A percentile compares a stretch with the other conserved stretches of the same genome.
phyloP scores from a whole-genome alignment of 2,113 vertebrate species.

The Scolopax mira region DNA sequence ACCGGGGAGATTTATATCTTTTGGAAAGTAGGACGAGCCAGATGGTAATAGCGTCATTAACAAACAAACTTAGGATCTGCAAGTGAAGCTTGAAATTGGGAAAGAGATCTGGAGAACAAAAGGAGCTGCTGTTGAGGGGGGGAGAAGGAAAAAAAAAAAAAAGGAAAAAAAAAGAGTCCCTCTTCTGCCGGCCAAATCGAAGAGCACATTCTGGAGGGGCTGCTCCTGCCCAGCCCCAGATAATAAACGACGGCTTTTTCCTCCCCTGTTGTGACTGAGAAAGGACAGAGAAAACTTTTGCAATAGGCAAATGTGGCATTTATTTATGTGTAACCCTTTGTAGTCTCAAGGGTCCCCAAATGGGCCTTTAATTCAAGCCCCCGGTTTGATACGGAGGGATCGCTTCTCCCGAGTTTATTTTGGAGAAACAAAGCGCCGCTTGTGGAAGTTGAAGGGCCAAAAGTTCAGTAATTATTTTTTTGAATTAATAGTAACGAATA shows the following conservation, averaged over 20 bases:
- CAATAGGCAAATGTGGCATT: slow-evolving; percentile 76
- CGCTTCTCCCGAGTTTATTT: slow-evolving; percentile 66
- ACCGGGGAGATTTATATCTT: slow-evolving; percentile 83
- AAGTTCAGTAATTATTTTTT: slow-evolving; percentile 69
- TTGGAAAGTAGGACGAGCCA: slow-evolving; percentile 89
- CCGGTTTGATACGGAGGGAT: slow-evolving; percentile 48
- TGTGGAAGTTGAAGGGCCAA: slow-evolving; percentile 60
- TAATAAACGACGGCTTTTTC: slow-evolving; percentile 73
- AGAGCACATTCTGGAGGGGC: slow-evolving; percentile 73
- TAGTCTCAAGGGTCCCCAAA: slow-evolving; percentile 72
- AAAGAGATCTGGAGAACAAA: slow-evolving; percentile 88
- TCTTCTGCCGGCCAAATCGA: slow-evolving; percentile 73
- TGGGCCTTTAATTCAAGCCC: slow-evolving; percentile 67
- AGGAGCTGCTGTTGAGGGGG: slow-evolving; percentile 82
- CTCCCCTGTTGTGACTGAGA: slow-evolving; percentile 76
- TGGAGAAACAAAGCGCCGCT: slow-evolving; percentile 69
- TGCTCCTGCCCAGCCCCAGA: slow-evolving; percentile 70
- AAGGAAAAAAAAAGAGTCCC: slow-evolving; percentile 28
- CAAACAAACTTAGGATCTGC: slow-evolving; percentile 83
- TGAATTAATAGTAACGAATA: slow-evolving; percentile 58
- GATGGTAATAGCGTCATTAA: slow-evolving; percentile 88
- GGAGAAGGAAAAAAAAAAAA: not conserved
- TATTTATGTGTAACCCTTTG: slow-evolving; percentile 78
- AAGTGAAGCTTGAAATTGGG: slow-evolving; percentile 85
- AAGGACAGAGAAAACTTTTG: slow-evolving; percentile 78